A percentile compares a stretch with the other conserved stretches of the same genome.
These are phyloP conservation scores for Rhineura floridana DNA, from an alignment of 2,113 vertebrate genomes.

Conservation along the genomic window DNA sequence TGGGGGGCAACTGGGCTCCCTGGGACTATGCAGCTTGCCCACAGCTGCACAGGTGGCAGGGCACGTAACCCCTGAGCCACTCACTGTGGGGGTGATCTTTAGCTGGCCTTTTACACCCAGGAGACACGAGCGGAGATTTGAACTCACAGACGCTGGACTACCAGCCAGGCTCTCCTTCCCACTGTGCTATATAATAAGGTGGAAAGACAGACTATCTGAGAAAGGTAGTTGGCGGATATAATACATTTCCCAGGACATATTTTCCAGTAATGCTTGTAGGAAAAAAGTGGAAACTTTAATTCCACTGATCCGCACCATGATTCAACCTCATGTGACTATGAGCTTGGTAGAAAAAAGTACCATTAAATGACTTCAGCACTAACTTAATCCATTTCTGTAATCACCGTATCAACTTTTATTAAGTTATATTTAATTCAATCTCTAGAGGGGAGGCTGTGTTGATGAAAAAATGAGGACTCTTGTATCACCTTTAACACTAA, in stretches of 20 bases:
- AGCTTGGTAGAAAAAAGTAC: not conserved
- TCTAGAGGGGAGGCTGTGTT: not conserved
- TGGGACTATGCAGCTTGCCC: no score
- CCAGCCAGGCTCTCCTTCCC: no score
- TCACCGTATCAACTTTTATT: not conserved
- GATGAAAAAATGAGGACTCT: not conserved
- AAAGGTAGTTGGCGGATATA: not conserved
- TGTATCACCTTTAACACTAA: not conserved
- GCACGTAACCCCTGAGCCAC: no score
- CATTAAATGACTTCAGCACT: not conserved
- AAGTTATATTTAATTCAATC: conserved; percentile 18
- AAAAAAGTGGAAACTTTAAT: not conserved
- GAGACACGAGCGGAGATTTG: no score
- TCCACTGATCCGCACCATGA: not conserved
- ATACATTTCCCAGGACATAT: not conserved
- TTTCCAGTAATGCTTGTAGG: not conserved
- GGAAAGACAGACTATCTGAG: not conserved
- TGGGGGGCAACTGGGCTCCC: no score
- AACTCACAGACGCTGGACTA: no score
- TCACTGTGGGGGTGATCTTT: no score
- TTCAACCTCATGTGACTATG: not conserved
- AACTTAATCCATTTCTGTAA: not conserved
- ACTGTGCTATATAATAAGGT: no score
- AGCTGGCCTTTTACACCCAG: no score
- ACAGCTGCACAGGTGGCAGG: no score